phyloP scores from a whole-genome alignment of 2,113 vertebrate species.

The Macrotus californicus region DNA sequence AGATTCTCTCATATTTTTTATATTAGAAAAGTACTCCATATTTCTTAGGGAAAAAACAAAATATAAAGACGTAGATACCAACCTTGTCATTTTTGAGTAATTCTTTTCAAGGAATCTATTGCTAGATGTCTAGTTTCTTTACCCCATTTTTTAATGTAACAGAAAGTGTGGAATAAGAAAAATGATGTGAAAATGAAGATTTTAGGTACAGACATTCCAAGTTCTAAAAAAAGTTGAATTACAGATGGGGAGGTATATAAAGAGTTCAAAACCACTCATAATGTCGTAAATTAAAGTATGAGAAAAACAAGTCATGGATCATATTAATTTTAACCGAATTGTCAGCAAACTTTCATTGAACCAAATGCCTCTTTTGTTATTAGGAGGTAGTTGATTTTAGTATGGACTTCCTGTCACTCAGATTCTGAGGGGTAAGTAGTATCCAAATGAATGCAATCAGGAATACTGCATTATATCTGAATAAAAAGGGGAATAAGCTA shows the following conservation, averaged over 20 bases:
- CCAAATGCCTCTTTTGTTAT: neutral
- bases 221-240: neutral
- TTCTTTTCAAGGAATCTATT: neutral
- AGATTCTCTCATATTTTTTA: neutral
- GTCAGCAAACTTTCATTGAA: neutral
- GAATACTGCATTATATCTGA: neutral
- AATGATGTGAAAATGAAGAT: neutral
- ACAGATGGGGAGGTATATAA: neutral
- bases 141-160: neutral
- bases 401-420: neutral
- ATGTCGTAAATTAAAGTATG: neutral
- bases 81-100: neutral
- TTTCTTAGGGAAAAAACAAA: neutral
- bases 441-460: neutral
- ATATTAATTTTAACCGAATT: neutral
- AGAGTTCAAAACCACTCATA: neutral
- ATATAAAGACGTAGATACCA: neutral
- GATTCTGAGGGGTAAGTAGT: neutral
- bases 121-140: neutral
- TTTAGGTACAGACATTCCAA: neutral
- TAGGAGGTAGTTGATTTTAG: neutral
- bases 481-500: neutral
- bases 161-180: neutral
- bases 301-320: neutral
- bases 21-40: neutral